Percentiles rank a stretch among this genome's conserved stretches.
Evolutionary conservation across 2,113 vertebrate species (phyloP).

Genomic region (Microcebus lehilahytsara): DNA sequence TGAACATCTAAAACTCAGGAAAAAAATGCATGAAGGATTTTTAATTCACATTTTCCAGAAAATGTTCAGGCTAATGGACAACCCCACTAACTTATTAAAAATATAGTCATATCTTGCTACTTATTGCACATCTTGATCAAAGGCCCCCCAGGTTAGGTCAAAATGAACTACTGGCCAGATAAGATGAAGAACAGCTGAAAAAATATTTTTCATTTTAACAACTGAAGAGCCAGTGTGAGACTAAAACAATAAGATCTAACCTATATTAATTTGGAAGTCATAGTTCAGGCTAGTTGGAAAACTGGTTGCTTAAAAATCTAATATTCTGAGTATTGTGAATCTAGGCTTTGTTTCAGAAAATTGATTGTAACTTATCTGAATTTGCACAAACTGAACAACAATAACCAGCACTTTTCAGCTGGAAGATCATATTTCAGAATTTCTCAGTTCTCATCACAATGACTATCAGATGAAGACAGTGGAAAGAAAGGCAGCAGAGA

Average conservation of each 20-base stretch:
- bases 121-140: not conserved
- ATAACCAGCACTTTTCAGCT: not conserved
- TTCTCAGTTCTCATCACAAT: not conserved
- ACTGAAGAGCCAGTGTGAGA: not conserved
- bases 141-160: not conserved
- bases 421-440: not conserved
- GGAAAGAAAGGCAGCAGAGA: not conserved
- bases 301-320: not conserved
- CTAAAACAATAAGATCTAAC: not conserved
- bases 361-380: not conserved
- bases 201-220: not conserved
- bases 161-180: not conserved
- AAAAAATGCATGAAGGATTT: not conserved
- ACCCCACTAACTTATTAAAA: slow-evolving; percentile 8
- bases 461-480: not conserved
- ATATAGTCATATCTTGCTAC: not conserved
- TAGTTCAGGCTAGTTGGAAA: not conserved
- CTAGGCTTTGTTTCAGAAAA: not conserved
- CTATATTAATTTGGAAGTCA: not conserved
- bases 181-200: not conserved
- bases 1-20: slow-evolving; percentile 16
- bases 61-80: not conserved
- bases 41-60: slow-evolving; percentile 53
- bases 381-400: not conserved
- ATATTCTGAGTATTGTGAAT: not conserved